Base-by-base conservation (phyloP, 1,140 invertebrate species). In the Drosophila varians region DNA sequence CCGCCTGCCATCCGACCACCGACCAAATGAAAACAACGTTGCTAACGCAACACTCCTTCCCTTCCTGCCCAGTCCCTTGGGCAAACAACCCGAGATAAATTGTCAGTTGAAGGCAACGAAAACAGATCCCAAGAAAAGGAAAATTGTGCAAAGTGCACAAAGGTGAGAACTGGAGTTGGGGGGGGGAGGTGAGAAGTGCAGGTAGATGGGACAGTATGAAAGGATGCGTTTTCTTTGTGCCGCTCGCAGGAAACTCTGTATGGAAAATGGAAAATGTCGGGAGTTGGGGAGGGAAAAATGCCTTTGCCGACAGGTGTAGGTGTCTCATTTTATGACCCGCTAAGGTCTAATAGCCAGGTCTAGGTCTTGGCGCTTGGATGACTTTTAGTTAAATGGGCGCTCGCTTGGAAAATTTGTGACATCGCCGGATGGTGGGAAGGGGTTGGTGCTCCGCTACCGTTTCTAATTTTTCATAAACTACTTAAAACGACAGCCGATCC, bases 81-180 rank as follows among this genome's bases (percentile, higher is more conserved):
- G 38, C 71, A 75, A 75, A 75, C 73, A 75, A 11, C 45, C 56
- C 55, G 68, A 86, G 82, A 86, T 87, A 87, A 87, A 87, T 88
- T 87, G 83, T 87, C 74, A 87, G 82, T 84, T 84, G 72, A 80
- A 80, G 77, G 47, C 40, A 80, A 65, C 49, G 40, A 62, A 60
- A 74, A 69, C 55, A 72, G 54, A 69, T 34, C 45, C 45, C 9
- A 53, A 57, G 56, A 72, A 77, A 77, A 55, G 58, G 70, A 69
- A 87, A 87, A 82, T 87, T 87, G 82, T 86, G 82, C 82, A 80
- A 74, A 47, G 76, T 79, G 77, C 70, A 68, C 40, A 51, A 53
- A 74, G 69, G 55, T 46, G 52, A 54, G 49, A 55, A 48, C 11
- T 57, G 18, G 19, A 8, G 55, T 7, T 16, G 19, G 4, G 21